These are phyloP conservation scores for Plotosus lineatus DNA, from an alignment of 2,113 vertebrate species.

Conservation along the genomic window DNA sequence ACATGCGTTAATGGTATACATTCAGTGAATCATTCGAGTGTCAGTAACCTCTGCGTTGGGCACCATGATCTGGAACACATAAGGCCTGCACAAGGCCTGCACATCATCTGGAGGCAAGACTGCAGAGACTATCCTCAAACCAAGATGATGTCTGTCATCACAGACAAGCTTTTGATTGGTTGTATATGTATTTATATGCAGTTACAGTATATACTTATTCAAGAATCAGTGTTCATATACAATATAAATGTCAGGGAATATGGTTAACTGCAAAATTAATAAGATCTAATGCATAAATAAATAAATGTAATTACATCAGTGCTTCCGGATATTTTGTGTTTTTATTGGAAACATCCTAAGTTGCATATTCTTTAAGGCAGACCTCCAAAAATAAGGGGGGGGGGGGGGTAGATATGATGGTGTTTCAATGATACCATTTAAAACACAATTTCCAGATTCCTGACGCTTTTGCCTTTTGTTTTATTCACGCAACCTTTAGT, in stretches of 20 bases:
- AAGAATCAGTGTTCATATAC: not conserved
- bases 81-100: too few relatives aligned
- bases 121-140: too few relatives aligned
- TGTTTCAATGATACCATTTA: too few relatives aligned
- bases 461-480: not conserved
- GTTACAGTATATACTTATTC: not conserved
- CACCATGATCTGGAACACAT: too few relatives aligned
- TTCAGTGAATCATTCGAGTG: too few relatives aligned
- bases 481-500: constrained; percentile 10
- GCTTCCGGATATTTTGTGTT: not conserved
- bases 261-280: not conserved
- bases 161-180: too few relatives aligned
- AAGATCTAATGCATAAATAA: not conserved
- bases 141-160: too few relatives aligned
- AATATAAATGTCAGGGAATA: not conserved
- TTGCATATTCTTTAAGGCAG: not conserved
- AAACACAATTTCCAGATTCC: not conserved
- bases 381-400: not conserved
- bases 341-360: not conserved
- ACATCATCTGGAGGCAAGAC: too few relatives aligned
- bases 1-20: too few relatives aligned
- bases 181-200: not conserved
- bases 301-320: not conserved
- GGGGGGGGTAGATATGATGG: not conserved
- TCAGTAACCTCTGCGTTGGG: too few relatives aligned